Base-by-base conservation (phyloP, 2,888 invertebrate species). In the Acrobasis consociella region DNA sequence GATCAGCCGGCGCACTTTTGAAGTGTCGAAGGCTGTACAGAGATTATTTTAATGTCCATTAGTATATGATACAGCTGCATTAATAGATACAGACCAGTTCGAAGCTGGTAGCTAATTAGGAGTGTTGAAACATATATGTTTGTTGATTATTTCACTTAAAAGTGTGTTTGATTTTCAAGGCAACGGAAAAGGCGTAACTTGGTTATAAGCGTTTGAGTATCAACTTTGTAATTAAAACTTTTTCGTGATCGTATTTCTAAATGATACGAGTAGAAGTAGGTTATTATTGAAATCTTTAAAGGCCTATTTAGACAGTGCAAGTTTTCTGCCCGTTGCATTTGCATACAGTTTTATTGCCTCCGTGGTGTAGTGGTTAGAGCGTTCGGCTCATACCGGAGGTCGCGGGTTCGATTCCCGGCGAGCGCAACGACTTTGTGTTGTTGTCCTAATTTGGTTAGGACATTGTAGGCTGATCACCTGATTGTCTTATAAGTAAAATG, bases 41-140 rank as follows among this genome's bases (percentile, higher is more conserved):
- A 49, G 49, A 59, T 59, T 49, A 59, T 49, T 59, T 59, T 59
- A 59, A 59, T 49, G 49, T 22, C 42, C 56, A 59, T 59, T 59
- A 59, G 49, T 59, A 37, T 59, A 9, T 16, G 49, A 49, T 49
- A 31, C 10, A 9, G 49, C 49, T 16, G 15, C 58, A 46, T 58
- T 58, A 58, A 58, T 49, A 49, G 58, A 59, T 49, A 59, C 37
- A 15, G 37, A 49, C 49, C 37, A 49, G 58, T 59, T 49, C 37
- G 31, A 59, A 22, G 15, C 37, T 49, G 49, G 58, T 59, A 59
- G 58, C 58, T 59, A 59, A 59, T 59, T 59, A 59, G 49, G 49
- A 31, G 49, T 59, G 49, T 59, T 49, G 58, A 49, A 59, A 59
- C 37, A 13, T 49, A 59, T 39, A 31, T 5, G 15, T 31, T 59